Evolutionary conservation across 2,888 invertebrate species (phyloP).

Genomic region (Melinaea marsaeus): DNA sequence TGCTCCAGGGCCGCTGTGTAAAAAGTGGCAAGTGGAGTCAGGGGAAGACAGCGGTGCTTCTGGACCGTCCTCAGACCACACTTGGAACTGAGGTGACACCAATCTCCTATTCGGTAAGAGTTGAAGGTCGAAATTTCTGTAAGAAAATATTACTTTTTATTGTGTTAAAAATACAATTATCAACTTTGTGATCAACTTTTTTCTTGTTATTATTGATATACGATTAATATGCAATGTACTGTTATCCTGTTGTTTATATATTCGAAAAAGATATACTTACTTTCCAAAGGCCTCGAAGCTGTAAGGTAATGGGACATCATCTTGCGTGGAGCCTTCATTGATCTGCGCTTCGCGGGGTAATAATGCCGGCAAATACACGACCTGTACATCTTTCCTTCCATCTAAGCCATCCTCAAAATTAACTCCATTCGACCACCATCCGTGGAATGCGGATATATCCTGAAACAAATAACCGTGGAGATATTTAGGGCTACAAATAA

Average conservation of each 20-base stretch:
- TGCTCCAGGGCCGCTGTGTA: slow-evolving; percentile 76
- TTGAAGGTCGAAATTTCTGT: slow-evolving; percentile 78
- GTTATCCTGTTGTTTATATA: not conserved
- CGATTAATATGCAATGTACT: not conserved
- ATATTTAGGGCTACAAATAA: not conserved
- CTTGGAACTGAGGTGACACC: slow-evolving; percentile 78
- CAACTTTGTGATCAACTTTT: too few species aligned
- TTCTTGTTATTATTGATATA: too few species aligned
- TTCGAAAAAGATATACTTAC: slow-evolving; percentile 46
- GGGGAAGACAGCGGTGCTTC: slow-evolving; percentile 57
- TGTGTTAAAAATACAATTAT: not conserved
- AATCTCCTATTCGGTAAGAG: slow-evolving; percentile 80
- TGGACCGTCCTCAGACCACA: slow-evolving; percentile 72
- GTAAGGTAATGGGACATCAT: slow-evolving; percentile 72
- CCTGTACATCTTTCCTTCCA: slow-evolving; percentile 72
- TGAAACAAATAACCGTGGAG: slow-evolving; percentile 31
- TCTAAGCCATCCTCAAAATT: slow-evolving; percentile 13
- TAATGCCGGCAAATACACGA: slow-evolving; percentile 78
- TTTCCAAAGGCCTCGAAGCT: slow-evolving; percentile 80
- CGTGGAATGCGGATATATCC: slow-evolving; percentile 53
- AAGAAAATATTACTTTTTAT: slow-evolving; percentile 28
- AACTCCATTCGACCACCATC: slow-evolving; percentile 39
- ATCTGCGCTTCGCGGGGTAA: slow-evolving; percentile 67
- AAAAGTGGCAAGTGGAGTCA: slow-evolving; percentile 79
- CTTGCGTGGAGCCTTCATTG: slow-evolving; percentile 44